Base-by-base conservation (phyloP, 2,113 vertebrate species). In the Rhadina sibilatrix region DNA sequence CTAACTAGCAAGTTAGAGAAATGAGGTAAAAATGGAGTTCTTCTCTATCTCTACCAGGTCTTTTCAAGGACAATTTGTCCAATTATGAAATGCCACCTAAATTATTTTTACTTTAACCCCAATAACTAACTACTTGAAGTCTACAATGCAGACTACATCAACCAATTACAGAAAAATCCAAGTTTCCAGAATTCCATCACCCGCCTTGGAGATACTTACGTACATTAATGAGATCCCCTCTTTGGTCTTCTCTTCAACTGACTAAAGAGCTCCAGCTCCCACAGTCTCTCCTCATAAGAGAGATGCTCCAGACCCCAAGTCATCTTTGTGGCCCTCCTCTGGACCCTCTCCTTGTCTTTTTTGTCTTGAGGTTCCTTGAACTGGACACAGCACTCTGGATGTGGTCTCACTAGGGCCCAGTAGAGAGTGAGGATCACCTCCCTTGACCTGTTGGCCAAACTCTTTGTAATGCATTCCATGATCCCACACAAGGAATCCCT, bases 181-280 rank as follows among this genome's bases (percentile, higher is more conserved):
- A 18, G 44, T 44, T 44, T 44, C 44, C 44, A 44, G 44, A 44
- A 44, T 44, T 44, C 44, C 44, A 44, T 8, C 44, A 46, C 19
- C 3, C 0, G 0, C 20, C 28, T 7, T 38, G 47, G 60, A 46
- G 28, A 52, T 33, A 59, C 14, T 82, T n/a, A 25, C 2, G 0
- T 11, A 9, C 28, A 35, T 18, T 40, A 30, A n/a, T 40, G 28
- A 68, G n/a, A 60, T 2, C 11, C 6, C 7, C n/a, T 60, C 61
- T 46, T 54, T 28, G 40, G 38, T 31, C n/a, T 68, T 46, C 60
- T 66, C 19, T 56, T 35, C 33, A 46, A 15, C 25, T 31, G n/a
- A 15, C 9, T 38, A 53, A 68, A 37, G 5, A 53, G 6, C 2
- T 31, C 17, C 19, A 59, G 20, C 6, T 33, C 23, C 5, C 16